phyloP scores from a whole-genome alignment of 2,113 vertebrate species.

The Neotoma lepida region DNA sequence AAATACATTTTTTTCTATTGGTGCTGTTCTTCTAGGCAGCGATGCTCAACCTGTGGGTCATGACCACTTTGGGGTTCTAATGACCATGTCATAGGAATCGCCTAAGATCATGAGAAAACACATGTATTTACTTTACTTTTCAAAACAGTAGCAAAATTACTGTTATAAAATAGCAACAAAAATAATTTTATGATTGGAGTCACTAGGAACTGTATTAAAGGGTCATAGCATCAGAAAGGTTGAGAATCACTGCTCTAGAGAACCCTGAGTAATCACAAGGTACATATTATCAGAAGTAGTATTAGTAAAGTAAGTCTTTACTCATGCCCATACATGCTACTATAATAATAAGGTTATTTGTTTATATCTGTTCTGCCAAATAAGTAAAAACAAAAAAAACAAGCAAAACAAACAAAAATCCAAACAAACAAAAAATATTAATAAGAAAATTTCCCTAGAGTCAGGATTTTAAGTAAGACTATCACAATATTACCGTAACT shows the following conservation, averaged over 20 bases:
- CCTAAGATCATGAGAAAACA: not conserved
- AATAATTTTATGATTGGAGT: not conserved
- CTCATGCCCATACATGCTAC: not conserved
- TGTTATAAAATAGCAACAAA: not conserved
- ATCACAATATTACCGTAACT: not conserved
- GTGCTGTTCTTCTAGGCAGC: not conserved
- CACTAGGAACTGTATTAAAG: not conserved
- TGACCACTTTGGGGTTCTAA: not conserved
- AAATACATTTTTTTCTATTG: not conserved
- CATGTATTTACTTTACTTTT: not conserved
- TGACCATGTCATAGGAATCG: too few relatives aligned
- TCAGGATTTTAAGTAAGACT: not conserved
- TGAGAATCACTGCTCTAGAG: not conserved
- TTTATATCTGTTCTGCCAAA: not conserved
- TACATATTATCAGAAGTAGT: not conserved
- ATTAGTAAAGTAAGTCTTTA: not conserved
- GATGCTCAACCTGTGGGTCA: not conserved
- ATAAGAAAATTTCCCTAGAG: not conserved
- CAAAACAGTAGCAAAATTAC: not conserved
- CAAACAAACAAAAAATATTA: not conserved
- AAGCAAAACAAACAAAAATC: too few relatives aligned
- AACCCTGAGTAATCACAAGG: not conserved
- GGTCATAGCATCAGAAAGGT: not conserved
- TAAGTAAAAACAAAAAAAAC: not conserved
- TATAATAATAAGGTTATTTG: conserved; percentile 29